Percentiles rank a stretch among this genome's conserved stretches.
These are phyloP conservation scores for Plecturocebus donacophilus DNA, from an alignment of 2,113 vertebrate genomes.

Conservation along the genomic window DNA sequence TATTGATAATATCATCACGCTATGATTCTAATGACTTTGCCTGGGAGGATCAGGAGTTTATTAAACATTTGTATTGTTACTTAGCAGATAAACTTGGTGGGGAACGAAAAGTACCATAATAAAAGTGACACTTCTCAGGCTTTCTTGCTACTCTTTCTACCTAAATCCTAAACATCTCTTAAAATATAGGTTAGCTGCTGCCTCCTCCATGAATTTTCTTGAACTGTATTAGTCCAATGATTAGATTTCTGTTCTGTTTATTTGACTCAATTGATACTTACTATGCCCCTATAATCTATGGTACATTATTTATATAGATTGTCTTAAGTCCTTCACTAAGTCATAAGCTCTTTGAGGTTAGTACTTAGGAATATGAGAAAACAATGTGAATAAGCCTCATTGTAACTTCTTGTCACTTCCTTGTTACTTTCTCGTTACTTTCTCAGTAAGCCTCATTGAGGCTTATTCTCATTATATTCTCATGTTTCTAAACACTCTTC, in stretches of 20 bases:
- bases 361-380: too few relatives aligned
- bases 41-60: conserved; percentile 75
- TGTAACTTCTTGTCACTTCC: too few relatives aligned
- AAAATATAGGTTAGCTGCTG: background rate
- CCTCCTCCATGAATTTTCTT: background rate
- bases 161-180: background rate
- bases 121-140: background rate
- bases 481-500: background rate
- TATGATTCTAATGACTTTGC: conserved; percentile 79
- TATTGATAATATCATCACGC: conserved; percentile 81
- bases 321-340: background rate
- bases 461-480: background rate
- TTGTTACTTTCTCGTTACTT: too few relatives aligned
- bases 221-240: background rate
- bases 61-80: conserved; percentile 70
- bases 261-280: background rate
- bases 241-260: background rate
- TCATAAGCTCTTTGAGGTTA: background rate
- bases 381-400: too few relatives aligned
- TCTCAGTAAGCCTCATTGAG: too few relatives aligned
- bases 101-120: conserved; percentile 48
- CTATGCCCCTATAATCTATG: background rate
- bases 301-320: background rate
- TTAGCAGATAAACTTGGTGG: conserved; percentile 62
- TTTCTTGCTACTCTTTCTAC: background rate